Percentiles rank a stretch among this genome's conserved stretches.
Evolutionary conservation across 2,113 vertebrate species (phyloP).

Genomic region (Cathartes aura): DNA sequence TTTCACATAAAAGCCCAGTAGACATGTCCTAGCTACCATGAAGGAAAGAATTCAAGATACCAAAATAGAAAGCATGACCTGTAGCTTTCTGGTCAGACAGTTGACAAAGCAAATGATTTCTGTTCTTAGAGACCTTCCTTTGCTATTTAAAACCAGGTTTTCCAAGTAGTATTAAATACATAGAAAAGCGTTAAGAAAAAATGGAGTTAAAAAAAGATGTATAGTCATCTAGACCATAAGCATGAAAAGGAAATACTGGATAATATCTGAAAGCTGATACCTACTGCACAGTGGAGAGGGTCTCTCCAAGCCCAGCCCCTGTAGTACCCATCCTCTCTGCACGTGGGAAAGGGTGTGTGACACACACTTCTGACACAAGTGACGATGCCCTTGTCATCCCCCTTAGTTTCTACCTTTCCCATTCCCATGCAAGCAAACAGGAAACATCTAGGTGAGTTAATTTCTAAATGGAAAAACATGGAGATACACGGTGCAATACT

Average conservation of each 20-base stretch:
- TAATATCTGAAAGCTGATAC: background rate
- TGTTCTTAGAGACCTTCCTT: background rate
- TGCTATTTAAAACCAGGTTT: background rate
- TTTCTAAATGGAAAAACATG: background rate
- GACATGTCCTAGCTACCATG: background rate
- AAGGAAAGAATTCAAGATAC: background rate
- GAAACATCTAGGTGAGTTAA: background rate
- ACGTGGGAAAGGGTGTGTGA: fast-evolving
- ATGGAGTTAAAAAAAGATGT: background rate
- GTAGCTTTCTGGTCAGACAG: background rate
- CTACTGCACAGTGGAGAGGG: background rate
- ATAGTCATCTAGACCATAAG: background rate
- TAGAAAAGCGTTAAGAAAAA: background rate
- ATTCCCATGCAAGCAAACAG: background rate
- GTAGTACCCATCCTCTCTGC: background rate
- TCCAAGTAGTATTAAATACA: background rate
- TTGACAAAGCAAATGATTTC: background rate
- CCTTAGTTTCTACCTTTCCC: background rate
- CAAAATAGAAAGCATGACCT: background rate
- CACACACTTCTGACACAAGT: background rate
- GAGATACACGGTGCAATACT: background rate
- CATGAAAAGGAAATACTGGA: background rate
- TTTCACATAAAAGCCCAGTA: background rate
- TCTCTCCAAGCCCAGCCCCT: background rate
- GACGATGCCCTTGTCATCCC: fast-evolving